Percentiles rank a stretch among this genome's conserved stretches.
Conservation (phyloP, 2,888 invertebrate species). For the Troides oblongomaculatus region DNA sequence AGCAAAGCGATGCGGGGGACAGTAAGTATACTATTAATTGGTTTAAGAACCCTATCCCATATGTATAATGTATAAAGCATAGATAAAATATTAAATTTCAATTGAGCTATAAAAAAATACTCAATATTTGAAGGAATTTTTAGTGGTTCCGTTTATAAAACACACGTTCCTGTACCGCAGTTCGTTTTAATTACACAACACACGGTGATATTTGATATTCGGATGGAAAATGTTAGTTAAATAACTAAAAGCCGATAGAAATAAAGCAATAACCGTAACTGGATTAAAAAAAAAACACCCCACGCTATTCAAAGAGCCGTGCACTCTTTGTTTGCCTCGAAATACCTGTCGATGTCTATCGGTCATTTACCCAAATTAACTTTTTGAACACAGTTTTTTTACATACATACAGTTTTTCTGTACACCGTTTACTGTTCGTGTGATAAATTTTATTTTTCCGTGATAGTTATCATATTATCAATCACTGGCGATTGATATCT, state of each 20-base stretch:
- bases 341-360: neutral
- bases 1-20: too few relatives aligned
- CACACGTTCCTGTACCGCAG: neutral
- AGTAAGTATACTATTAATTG: too few relatives aligned
- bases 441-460: neutral
- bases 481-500: too few relatives aligned
- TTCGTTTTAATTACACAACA: constrained; percentile 10
- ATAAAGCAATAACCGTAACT: neutral
- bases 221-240: constrained; percentile 8
- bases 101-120: neutral
- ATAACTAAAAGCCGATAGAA: neutral
- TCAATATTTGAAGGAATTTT: neutral
- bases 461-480: too few relatives aligned
- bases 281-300: neutral
- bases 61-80: neutral
- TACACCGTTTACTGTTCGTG: neutral
- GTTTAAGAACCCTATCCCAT: too few relatives aligned
- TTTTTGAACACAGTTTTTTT: neutral
- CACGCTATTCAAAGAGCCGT: neutral
- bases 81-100: neutral
- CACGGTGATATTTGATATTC: neutral
- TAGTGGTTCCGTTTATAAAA: neutral
- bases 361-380: neutral
- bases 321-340: neutral
- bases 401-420: neutral